phyloP scores from a whole-genome alignment of 2,888 invertebrate species.

The Apamea anceps region DNA sequence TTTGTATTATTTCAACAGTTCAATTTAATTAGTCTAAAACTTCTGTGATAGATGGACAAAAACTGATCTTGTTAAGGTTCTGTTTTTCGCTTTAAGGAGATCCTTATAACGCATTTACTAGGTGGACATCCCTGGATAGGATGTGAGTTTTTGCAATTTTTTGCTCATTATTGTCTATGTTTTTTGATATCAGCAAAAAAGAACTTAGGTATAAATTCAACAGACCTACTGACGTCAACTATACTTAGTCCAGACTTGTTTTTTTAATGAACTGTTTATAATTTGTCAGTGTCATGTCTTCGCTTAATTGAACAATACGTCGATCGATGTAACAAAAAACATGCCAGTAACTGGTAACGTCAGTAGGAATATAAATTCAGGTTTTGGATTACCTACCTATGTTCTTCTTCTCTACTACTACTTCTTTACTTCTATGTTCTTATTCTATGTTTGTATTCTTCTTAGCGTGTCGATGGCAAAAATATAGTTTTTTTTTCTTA shows the following conservation, averaged over 20 bases:
- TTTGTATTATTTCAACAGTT: background rate
- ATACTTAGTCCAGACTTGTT: background rate
- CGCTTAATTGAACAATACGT: background rate
- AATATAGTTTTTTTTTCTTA: too few relatives aligned
- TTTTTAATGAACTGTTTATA: background rate
- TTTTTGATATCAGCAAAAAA: background rate
- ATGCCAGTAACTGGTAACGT: background rate
- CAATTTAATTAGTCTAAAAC: background rate
- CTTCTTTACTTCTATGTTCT: too few relatives aligned
- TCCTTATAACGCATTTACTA: background rate
- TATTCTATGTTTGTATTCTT: too few relatives aligned
- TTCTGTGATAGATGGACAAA: background rate
- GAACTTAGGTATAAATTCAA: background rate
- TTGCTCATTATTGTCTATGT: background rate
- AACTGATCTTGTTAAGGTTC: background rate
- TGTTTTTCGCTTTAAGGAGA: background rate
- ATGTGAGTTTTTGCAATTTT: background rate
- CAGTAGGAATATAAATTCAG: background rate
- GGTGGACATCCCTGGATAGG: background rate
- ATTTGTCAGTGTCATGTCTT: background rate
- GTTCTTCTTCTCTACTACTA: too few relatives aligned
- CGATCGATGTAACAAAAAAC: background rate
- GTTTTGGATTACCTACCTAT: background rate
- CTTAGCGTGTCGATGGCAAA: too few relatives aligned
- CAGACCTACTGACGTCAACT: background rate